Percentiles rank a stretch among this genome's conserved stretches.
Conservation (phyloP, 2,797 vertebrate genomes). For the Iguana delicatissima region DNA sequence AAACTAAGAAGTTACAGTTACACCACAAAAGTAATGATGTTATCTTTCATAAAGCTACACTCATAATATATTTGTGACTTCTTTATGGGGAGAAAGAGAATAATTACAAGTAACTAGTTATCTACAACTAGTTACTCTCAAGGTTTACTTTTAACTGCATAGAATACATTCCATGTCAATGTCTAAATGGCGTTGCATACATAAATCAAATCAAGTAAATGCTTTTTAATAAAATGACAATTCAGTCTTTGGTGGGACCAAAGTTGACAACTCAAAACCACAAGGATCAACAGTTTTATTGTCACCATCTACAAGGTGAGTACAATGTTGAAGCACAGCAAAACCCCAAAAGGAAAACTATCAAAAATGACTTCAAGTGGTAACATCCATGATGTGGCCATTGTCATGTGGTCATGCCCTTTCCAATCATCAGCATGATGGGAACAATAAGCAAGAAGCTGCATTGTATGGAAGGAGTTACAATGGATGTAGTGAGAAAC, state of each 20-base stretch:
- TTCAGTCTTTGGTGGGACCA: background rate
- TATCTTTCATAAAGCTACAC: too few species aligned
- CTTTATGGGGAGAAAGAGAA: too few species aligned
- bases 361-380: background rate
- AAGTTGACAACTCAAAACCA: background rate
- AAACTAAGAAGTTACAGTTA: too few species aligned
- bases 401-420: too few species aligned
- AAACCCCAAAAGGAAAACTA: background rate
- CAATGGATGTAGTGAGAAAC: background rate
- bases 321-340: background rate
- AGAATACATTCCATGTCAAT: too few species aligned
- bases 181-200: too few species aligned
- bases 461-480: background rate
- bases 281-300: background rate
- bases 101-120: too few species aligned
- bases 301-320: background rate
- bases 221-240: background rate
- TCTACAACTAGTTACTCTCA: too few species aligned
- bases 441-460: background rate
- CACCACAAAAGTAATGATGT: too few species aligned
- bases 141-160: too few species aligned
- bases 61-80: too few species aligned
- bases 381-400: too few species aligned
- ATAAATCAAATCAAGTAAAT: background rate
- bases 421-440: background rate